These are phyloP conservation scores for Megastigmus dorsalis DNA, from an alignment of 2,888 invertebrate genomes.

Conservation along the genomic window DNA sequence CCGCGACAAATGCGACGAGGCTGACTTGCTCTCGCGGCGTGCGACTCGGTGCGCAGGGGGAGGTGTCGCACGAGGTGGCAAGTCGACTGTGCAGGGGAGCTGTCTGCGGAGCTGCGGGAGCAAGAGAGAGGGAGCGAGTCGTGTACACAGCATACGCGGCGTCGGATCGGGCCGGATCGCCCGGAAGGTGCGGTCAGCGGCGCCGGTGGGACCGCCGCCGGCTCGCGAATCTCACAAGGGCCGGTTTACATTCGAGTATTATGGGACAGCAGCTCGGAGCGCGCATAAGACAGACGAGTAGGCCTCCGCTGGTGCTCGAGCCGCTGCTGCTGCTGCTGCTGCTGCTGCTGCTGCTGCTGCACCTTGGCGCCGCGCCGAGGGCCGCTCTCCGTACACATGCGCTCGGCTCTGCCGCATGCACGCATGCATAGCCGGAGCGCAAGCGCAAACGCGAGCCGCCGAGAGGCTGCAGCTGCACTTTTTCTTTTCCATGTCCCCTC, in stretches of 20 bases:
- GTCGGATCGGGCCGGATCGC: slow-evolving; percentile 65
- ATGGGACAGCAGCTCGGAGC: too few species aligned
- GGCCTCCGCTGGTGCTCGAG: too few species aligned
- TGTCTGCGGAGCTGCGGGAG: neutral
- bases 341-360: neutral
- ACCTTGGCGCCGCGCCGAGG: neutral
- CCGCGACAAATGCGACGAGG: neutral
- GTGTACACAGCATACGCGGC: too few species aligned
- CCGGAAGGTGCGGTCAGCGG: slow-evolving; percentile 74
- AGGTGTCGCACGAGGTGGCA: too few species aligned
- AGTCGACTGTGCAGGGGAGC: neutral
- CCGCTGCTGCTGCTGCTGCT: neutral
- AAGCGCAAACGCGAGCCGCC: too few species aligned
- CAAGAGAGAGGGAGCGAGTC: slow-evolving; percentile 49
- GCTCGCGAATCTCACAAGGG: slow-evolving; percentile 74
- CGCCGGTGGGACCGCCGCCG: slow-evolving; percentile 71
- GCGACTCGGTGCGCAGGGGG: neutral
- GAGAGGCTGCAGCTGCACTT: neutral
- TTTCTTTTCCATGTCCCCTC: too few species aligned
- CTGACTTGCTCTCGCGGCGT: too few species aligned
- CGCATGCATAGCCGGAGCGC: too few species aligned
- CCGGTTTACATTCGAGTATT: slow-evolving; percentile 71
- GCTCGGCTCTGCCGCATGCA: too few species aligned
- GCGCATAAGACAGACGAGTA: too few species aligned
- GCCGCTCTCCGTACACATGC: too few species aligned